These are phyloP conservation scores for Pseudopipra pipra DNA, from an alignment of 2,113 vertebrate genomes.

Conservation along the genomic window DNA sequence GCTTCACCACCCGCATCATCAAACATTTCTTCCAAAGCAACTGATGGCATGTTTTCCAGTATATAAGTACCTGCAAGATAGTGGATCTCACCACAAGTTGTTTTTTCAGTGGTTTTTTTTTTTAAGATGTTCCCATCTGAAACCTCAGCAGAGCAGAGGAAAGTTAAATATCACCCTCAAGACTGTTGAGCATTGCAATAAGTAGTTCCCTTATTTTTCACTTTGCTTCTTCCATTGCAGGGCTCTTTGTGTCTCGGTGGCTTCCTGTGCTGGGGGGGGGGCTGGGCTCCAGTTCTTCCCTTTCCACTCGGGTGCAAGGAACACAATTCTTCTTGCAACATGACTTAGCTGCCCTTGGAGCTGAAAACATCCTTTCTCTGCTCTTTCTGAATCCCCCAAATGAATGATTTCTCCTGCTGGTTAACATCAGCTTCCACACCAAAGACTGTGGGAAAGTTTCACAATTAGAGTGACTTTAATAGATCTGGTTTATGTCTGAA, in stretches of 20 bases:
- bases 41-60: fast-evolving
- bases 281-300: background rate
- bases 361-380: conserved; percentile 45
- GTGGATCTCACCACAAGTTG: background rate
- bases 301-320: background rate
- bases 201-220: conserved; percentile 12
- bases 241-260: conserved; percentile 39
- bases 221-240: background rate
- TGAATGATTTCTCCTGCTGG: conserved; percentile 24
- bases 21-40: background rate
- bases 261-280: conserved; percentile 34
- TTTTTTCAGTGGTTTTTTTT: background rate
- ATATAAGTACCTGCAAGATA: background rate
- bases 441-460: conserved; percentile 33
- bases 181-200: background rate
- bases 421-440: conserved; percentile 22
- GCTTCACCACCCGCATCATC: background rate
- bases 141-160: background rate
- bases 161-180: background rate
- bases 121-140: background rate
- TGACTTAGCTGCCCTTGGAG: background rate
- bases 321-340: background rate
- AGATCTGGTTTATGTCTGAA: conserved; percentile 46
- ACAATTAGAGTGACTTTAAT: background rate
- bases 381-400: background rate